Evolutionary conservation across 2,113 vertebrate genomes (phyloP).

Genomic region (Tretioscincus oriximinensis): DNA sequence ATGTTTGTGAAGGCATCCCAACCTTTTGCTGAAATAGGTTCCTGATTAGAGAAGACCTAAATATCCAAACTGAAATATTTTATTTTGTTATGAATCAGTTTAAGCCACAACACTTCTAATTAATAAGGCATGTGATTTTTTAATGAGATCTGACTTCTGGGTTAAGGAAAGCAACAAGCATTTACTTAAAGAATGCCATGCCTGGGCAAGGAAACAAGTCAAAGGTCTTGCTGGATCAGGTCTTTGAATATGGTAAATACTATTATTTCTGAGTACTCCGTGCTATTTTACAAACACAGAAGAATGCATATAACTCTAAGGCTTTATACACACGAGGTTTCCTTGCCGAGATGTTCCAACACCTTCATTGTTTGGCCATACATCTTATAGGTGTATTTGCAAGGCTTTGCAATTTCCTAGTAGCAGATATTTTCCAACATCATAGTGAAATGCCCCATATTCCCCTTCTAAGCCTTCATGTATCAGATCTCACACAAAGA

Average conservation of each 20-base stretch:
- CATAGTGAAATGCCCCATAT: too few species aligned
- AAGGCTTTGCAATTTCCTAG: too few species aligned
- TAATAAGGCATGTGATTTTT: neutral
- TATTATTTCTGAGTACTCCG: neutral
- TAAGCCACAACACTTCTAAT: neutral
- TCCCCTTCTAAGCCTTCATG: too few species aligned
- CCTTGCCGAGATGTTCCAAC: too few species aligned
- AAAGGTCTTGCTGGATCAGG: neutral
- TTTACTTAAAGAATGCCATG: neutral
- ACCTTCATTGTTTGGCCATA: too few species aligned
- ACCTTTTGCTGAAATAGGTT: neutral
- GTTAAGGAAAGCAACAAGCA: neutral
- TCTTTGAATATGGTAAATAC: neutral
- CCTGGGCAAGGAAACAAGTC: neutral
- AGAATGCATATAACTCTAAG: too few species aligned
- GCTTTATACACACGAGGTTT: too few species aligned
- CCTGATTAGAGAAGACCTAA: neutral
- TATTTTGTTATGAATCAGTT: neutral
- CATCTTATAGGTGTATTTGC: too few species aligned
- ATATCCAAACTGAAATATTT: neutral
- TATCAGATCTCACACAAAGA: too few species aligned
- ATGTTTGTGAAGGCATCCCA: too few species aligned
- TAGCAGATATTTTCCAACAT: too few species aligned
- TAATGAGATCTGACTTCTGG: slow-evolving; percentile 14
- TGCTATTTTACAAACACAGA: neutral